phyloP scores from a whole-genome alignment of 2,797 vertebrate species.

The Hypotaenidia okinawae region DNA sequence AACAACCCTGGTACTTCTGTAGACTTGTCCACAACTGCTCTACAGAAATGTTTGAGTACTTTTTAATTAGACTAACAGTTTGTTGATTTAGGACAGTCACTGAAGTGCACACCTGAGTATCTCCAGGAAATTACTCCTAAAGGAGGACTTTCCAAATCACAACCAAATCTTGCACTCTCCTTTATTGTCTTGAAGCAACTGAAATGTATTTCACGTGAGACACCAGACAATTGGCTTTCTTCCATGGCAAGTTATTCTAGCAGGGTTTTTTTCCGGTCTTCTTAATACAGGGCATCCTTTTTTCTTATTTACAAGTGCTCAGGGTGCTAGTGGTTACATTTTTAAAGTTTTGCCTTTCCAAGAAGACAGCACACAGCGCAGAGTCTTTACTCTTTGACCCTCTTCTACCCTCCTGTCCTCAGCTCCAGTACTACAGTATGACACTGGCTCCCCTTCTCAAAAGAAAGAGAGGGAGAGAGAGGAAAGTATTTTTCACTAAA shows the following conservation, averaged over 20 bases:
- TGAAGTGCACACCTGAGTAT: neutral
- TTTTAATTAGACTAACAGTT: neutral
- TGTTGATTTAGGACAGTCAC: neutral
- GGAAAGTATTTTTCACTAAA: constrained; percentile 56
- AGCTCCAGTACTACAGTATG: constrained; percentile 42
- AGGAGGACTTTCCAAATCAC: neutral
- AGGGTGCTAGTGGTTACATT: neutral
- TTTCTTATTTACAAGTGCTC: neutral
- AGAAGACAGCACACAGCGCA: neutral
- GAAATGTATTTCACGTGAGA: neutral
- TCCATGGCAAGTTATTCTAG: neutral
- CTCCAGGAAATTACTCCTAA: neutral
- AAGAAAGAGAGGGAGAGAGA: neutral
- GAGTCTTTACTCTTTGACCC: constrained; percentile 42
- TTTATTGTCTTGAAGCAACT: neutral
- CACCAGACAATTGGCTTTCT: neutral
- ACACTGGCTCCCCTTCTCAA: constrained; percentile 49
- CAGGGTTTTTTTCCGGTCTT: neutral
- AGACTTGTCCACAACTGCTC: neutral
- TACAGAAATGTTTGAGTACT: neutral
- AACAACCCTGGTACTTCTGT: neutral
- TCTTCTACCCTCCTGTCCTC: constrained; percentile 33
- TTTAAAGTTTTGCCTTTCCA: neutral
- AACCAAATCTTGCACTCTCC: neutral
- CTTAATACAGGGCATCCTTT: neutral